Evolutionary conservation across 2,888 invertebrate species (phyloP), one percentile per base, ranked within the genome.

Genomic region (Azorinus chamasolen): DNA sequence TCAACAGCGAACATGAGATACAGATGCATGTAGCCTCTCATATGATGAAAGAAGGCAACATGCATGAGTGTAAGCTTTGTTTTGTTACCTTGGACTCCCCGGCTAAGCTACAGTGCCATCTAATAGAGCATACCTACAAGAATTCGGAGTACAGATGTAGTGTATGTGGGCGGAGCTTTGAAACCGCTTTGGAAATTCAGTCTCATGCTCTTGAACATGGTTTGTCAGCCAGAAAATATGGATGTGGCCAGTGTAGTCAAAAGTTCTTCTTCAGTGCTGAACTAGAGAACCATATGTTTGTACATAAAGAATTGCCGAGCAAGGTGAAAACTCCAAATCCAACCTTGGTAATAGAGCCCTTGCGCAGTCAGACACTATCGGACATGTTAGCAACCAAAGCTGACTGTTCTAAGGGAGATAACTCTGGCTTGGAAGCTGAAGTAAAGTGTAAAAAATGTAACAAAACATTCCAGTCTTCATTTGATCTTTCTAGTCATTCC

Each of bases 261-360:
- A 96, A 96, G 86, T 98, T 97, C 94, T 98, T 97, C 94, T 98
- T 98, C 94, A 95, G 97, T 39, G 96, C 97, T 0, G 98, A 98
- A 91, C 93, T 98, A 3, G 97, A 98, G 87, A 97, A 98, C 91
- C 98, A 98, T 91, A 90, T 92, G 57, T 87, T 89, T 43, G 74
- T 84, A 20, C 88, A 89, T 62, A 62, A 59, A 59, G 10, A 4
- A 32, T 32, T 10, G 5, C 32, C 32, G 10, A 32, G 10, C 32
- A 32, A 32, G 32, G 10, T 32, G 10, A 32, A 32, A 4, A 10
- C 5, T 32, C 10, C 32, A 4, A 32, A 32, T 10, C 32, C 32
- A 10, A 32, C 32, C 32, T 32, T 32, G 32, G 32, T 32, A 10
- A 32, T 32, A 6, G 32, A 32, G 10, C 32, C 32, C 32, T 32